Conservation (phyloP, 1,140 invertebrate species). For the Hyles vespertilio region DNA sequence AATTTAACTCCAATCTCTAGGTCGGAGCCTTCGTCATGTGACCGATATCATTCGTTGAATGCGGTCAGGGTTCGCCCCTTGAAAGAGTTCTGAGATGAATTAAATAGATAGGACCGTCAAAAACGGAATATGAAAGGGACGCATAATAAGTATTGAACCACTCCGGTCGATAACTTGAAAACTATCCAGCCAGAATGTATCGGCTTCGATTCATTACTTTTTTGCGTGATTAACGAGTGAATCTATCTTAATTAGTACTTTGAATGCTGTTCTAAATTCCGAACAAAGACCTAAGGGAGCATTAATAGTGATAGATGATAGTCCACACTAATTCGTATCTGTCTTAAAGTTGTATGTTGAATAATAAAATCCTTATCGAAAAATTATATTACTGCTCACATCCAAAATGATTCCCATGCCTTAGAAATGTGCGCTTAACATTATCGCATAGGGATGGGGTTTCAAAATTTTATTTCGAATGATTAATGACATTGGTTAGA, state of each 20-base stretch:
- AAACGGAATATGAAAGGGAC: slow-evolving; percentile 55
- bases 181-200: no score
- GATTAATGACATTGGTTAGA: slow-evolving; percentile 61
- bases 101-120: slow-evolving; percentile 68
- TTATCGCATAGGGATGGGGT: slow-evolving; percentile 30
- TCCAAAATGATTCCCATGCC: background rate
- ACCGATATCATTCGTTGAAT: slow-evolving; percentile 63
- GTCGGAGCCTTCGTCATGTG: slow-evolving; percentile 56
- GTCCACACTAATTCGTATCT: no score
- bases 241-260: no score
- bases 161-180: no score
- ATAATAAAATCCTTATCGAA: no score
- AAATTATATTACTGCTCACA: no score
- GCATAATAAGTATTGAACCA: slow-evolving; percentile 3
- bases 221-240: no score
- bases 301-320: no score
- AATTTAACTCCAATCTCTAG: slow-evolving; percentile 69
- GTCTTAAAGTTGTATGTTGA: no score
- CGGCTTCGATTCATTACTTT: no score
- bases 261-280: no score
- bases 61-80: slow-evolving; percentile 57
- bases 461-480: slow-evolving; percentile 53
- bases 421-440: slow-evolving; percentile 15
- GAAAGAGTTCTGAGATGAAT: slow-evolving; percentile 71
- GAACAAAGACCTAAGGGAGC: no score